phyloP scores from a whole-genome alignment of 1,140 invertebrate genomes.

The Drosophila hydei region DNA sequence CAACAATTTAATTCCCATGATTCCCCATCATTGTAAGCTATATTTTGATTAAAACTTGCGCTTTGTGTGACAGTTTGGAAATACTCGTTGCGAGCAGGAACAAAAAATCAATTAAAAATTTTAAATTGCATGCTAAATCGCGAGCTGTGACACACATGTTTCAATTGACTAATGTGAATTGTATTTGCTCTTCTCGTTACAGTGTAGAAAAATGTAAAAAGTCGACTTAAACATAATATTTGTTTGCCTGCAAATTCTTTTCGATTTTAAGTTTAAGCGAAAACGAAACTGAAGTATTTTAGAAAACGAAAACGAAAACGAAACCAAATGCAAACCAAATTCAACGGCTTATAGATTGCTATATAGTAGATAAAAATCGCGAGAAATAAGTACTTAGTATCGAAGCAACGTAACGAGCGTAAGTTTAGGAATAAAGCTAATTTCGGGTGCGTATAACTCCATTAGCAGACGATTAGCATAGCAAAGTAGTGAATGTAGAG shows the following conservation, averaged over 20 bases:
- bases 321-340: conserved; percentile 15
- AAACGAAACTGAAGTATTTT: conserved; percentile 50
- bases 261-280: conserved; percentile 72
- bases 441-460: conserved; percentile 79
- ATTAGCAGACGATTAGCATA: conserved; percentile 72
- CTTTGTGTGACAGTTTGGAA: conserved; percentile 2
- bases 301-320: conserved; percentile 25
- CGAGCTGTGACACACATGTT: background rate
- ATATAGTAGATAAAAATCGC: conserved; percentile 36
- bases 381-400: conserved; percentile 1
- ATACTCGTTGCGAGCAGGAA: background rate
- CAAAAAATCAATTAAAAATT: background rate
- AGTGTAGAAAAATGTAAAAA: conserved; percentile 83
- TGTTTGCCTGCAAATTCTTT: conserved; percentile 77
- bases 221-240: conserved; percentile 80
- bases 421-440: conserved; percentile 55
- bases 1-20: too few species aligned
- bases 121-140: background rate
- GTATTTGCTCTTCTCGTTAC: conserved; percentile 50
- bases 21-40: too few species aligned
- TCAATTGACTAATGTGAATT: conserved; percentile 23
- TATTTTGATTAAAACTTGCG: background rate
- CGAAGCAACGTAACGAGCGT: conserved; percentile 46
- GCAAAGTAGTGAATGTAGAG: conserved; percentile 6
- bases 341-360: conserved; percentile 60